Evolutionary conservation across 2,888 invertebrate genomes (phyloP), one percentile per base, ranked within the genome.

Genomic region (Caenorhabditis sp.): DNA sequence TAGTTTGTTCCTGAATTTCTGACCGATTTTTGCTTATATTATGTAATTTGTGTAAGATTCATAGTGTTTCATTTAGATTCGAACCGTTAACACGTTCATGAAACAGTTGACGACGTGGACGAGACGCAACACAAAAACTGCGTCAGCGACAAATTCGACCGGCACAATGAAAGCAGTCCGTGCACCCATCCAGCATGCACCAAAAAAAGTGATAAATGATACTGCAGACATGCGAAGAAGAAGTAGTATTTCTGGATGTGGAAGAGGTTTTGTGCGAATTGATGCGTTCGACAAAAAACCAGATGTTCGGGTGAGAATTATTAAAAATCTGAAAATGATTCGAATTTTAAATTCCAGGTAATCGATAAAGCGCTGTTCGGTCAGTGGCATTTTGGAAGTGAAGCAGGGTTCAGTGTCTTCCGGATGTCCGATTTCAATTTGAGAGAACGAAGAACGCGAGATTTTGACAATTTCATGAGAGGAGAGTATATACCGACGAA

Each of bases 331-430:
- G n/a, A n/a, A n/a, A 50, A 53, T 23, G 7, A 23, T 53, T 53
- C 23, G 7, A 4, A 25, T 26, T 56, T 26, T 25, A 23, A 12
- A 5, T 26, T 56, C 3, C 26, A 25, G 27, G 12, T 21, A 1
- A 31, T 59, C 26, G 38, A 50, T 0, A 53, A 23, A 36, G 3
- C 2, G 7, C 2, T 53, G 0, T 68, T 62, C 52, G 23, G 20
- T 3, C 61, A 27, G 3, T n/a, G 67, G 10, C 56, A 50, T 52
- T 8, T 26, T 23, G 72, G 72, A 20, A 27, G 5, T 12, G 72
- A 72, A 54, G 31, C 64, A 1, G 72, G 72, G 10, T 53, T 38
- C 52, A 63, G 60, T 8, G 27, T 72, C 17, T 72, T 72, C 58
- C 67, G 56, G 31, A 10, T 5, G 14, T 58, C 71, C 3, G 67